phyloP scores from a whole-genome alignment of 37 sponge, comb jelly and placozoan species.

The Trichoplax adhaerens region DNA sequence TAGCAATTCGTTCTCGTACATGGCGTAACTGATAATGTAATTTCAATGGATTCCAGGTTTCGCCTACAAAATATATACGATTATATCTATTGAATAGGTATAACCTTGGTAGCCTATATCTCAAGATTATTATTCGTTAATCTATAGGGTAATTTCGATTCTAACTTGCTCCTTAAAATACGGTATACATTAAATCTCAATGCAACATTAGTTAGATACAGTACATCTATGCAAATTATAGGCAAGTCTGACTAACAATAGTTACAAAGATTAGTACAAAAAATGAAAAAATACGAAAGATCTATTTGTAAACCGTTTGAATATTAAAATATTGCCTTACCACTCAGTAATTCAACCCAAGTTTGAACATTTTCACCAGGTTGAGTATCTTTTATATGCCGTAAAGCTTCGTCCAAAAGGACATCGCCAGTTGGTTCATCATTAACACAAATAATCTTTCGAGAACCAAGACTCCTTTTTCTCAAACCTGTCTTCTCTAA shows the following conservation, averaged over 20 bases:
- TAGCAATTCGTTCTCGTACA: slow-evolving; percentile 91
- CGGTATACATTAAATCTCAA: no score
- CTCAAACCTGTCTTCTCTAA: slow-evolving; percentile 70
- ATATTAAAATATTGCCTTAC: slow-evolving; percentile 22
- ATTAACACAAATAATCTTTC: slow-evolving; percentile 66
- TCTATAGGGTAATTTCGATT: no score
- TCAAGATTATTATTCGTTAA: no score
- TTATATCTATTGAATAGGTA: no score
- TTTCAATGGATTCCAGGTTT: slow-evolving; percentile 97
- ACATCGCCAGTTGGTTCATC: slow-evolving; percentile 79
- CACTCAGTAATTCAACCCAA: slow-evolving; percentile 96
- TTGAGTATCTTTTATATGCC: slow-evolving; percentile 74
- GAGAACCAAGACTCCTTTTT: slow-evolving; percentile 41
- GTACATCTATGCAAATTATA: no score
- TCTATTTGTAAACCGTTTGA: background rate
- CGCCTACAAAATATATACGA: slow-evolving; percentile 32
- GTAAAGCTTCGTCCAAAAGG: slow-evolving; percentile 85
- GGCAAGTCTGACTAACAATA: no score
- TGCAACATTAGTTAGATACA: no score
- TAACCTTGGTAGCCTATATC: no score
- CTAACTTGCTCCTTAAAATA: no score
- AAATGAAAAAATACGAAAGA: background rate
- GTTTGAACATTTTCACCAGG: slow-evolving; percentile 72
- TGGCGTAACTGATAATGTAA: slow-evolving; percentile 89
- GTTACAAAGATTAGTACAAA: background rate